phyloP scores from a whole-genome alignment of 1,140 invertebrate genomes.

The Trypoxylus dichotomus region DNA sequence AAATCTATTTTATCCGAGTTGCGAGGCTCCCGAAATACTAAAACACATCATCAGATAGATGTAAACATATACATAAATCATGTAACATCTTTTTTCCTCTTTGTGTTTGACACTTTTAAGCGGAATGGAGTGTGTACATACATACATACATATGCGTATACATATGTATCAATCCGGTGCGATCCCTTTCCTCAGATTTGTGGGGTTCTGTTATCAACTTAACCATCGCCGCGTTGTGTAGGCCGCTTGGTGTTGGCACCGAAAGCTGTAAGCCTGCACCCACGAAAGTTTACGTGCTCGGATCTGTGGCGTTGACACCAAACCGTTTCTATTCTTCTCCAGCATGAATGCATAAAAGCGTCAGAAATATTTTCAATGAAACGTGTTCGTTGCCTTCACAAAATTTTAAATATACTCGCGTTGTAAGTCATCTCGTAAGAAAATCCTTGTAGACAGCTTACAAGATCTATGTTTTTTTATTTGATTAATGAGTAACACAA shows the following conservation, averaged over 20 bases:
- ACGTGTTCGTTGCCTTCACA: not conserved
- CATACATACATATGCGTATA: not conserved
- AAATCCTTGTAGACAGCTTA: no score
- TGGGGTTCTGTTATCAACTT: constrained; percentile 15
- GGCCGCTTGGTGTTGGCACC: not conserved
- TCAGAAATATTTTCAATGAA: not conserved
- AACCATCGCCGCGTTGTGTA: not conserved
- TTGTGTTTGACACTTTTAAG: constrained; percentile 4
- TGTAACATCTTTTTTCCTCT: not conserved
- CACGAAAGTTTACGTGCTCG: not conserved
- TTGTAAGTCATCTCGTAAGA: no score
- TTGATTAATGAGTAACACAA: no score
- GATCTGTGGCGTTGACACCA: not conserved
- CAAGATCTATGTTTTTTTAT: no score
- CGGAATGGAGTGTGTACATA: not conserved
- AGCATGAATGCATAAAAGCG: not conserved
- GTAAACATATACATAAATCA: constrained; percentile 4
- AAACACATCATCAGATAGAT: constrained; percentile 2
- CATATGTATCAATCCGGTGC: constrained; percentile 11
- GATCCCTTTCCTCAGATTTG: constrained; percentile 17
- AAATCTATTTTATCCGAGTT: not conserved
- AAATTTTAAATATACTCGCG: not conserved
- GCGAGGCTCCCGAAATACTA: not conserved
- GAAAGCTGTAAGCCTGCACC: not conserved
- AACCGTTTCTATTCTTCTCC: not conserved